phyloP scores from a whole-genome alignment of 2,888 invertebrate species.

The Agriotes lineatus region DNA sequence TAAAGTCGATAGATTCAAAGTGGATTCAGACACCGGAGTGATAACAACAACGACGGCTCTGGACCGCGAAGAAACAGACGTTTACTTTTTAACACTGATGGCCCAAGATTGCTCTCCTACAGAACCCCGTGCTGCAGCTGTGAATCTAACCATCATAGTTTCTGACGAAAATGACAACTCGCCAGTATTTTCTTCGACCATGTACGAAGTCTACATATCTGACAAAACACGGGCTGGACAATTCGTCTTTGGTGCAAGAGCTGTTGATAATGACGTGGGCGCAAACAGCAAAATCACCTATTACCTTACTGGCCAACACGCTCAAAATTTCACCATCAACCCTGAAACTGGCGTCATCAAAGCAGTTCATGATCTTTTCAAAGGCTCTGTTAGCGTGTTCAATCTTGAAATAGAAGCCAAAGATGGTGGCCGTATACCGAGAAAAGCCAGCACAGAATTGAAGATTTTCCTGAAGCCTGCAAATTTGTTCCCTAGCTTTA shows the following conservation, averaged over 20 bases:
- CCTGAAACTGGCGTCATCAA: constrained; percentile 88
- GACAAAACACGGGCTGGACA: constrained; percentile 84
- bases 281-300: constrained; percentile 86
- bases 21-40: constrained; percentile 83
- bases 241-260: constrained; percentile 92
- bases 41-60: constrained; percentile 80
- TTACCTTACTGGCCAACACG: constrained; percentile 81
- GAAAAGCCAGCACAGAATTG: constrained; percentile 81
- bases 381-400: constrained; percentile 72
- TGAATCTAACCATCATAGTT: constrained; percentile 84
- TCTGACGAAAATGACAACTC: constrained; percentile 89
- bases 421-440: constrained; percentile 80
- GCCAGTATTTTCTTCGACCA: constrained; percentile 80
- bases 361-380: constrained; percentile 77
- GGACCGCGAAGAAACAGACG: constrained; percentile 83
- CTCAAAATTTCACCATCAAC: constrained; percentile 83
- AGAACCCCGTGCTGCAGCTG: constrained; percentile 84
- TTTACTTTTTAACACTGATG: constrained; percentile 85
- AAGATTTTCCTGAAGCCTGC: constrained; percentile 82
- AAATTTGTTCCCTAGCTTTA: constrained; percentile 84
- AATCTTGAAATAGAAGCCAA: constrained; percentile 83
- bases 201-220: constrained; percentile 85
- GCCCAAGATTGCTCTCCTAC: constrained; percentile 91
- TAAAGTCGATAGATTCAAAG: constrained; percentile 82
- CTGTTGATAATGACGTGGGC: constrained; percentile 86